phyloP scores from a whole-genome alignment of 2,113 vertebrate species.

The Nannospalax galili region DNA sequence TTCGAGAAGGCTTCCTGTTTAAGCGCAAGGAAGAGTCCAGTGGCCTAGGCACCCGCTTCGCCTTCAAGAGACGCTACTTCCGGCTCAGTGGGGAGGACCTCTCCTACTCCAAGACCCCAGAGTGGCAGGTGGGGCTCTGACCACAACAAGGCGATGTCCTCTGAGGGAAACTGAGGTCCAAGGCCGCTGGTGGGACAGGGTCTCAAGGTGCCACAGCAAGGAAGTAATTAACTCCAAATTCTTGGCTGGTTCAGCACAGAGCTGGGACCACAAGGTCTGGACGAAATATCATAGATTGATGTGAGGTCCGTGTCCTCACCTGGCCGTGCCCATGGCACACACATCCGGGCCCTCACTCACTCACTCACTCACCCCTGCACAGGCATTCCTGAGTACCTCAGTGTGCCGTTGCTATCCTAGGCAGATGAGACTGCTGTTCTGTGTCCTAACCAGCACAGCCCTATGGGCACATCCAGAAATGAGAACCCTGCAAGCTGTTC shows the following conservation, averaged over 20 bases:
- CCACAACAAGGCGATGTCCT: too few relatives aligned
- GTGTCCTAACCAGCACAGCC: not conserved
- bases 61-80: slow-evolving; percentile 96
- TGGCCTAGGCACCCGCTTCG: slow-evolving; percentile 89
- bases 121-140: slow-evolving; percentile 88
- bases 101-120: slow-evolving; percentile 89
- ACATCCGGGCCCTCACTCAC: fast-evolving
- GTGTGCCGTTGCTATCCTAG: not conserved
- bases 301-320: too few relatives aligned
- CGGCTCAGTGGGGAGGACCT: slow-evolving; percentile 91
- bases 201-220: not conserved
- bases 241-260: not conserved
- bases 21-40: slow-evolving; percentile 86
- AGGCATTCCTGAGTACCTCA: not conserved
- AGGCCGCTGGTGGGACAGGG: not conserved
- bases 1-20: slow-evolving; percentile 93
- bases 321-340: fast-evolving
- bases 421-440: not conserved
- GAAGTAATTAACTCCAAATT: not conserved
- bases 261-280: fast-evolving
- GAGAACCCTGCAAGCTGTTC: not conserved
- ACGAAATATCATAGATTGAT: fast-evolving
- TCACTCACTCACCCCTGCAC: not conserved
- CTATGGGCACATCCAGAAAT: too few relatives aligned
- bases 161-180: not conserved